Conservation (phyloP, 2,113 vertebrate genomes). For the Mobula birostris region DNA sequence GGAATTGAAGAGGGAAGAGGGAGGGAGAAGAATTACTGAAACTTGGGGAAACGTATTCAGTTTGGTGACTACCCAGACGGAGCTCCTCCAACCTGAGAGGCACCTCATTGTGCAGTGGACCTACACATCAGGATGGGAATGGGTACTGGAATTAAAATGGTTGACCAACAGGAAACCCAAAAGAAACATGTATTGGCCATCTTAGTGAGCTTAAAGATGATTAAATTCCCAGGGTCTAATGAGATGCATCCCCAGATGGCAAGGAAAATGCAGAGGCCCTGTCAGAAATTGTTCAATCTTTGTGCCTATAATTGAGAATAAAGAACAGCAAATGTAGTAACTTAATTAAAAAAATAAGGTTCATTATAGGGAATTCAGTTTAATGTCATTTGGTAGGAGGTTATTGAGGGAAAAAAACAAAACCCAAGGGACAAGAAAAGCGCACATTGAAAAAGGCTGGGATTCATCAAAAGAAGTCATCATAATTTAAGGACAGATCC, state of each 20-base stretch:
- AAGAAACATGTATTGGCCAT: not conserved
- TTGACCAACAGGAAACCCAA: no score
- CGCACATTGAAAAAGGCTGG: not conserved
- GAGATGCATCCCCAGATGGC: not conserved
- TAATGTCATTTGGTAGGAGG: not conserved
- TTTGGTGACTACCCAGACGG: no score
- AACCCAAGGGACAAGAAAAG: no score
- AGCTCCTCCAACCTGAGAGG: no score
- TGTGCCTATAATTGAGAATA: not conserved
- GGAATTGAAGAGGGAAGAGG: not conserved
- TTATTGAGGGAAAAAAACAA: no score
- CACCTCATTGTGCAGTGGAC: no score
- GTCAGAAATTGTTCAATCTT: not conserved
- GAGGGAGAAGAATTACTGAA: not conserved
- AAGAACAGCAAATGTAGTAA: no score
- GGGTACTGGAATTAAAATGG: no score
- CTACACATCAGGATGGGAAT: no score
- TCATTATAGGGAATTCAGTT: not conserved
- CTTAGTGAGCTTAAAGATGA: not conserved
- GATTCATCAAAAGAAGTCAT: not conserved
- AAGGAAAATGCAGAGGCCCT: not conserved
- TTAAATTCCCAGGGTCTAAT: not conserved
- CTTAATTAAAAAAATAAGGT: not conserved
- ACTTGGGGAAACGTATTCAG: no score
- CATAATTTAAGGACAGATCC: no score